Evolutionary conservation across 2,797 vertebrate species (phyloP), one percentile per base, ranked within the genome.

Genomic region (Leucoraja ocellata): DNA sequence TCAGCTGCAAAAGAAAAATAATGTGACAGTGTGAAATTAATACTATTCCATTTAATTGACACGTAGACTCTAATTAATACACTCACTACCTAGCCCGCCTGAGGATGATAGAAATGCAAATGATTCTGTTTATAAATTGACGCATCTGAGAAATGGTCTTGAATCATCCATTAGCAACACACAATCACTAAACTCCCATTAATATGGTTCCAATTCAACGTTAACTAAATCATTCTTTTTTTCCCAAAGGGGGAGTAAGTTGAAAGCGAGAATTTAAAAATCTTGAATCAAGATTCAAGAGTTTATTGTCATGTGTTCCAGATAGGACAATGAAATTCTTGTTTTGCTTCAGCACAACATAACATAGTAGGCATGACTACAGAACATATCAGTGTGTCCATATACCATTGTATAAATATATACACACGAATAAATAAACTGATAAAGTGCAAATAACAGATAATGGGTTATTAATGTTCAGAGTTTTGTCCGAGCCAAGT

Each of bases 1-100:
- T 99, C 84, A 99, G 96, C 99, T 99, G 93, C 0, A 93, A 0
- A n/a, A 61, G 93, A 3, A 71, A 2, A 92, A 54, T 54, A 74
- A 73, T 74, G 58, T n/a, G 46, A 91, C 18, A 74, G 36, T 88
- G 4, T 36, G 63, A 36, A 88, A 65, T 88, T 8, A 86, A 65
- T 16, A 1, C 13, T 32, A 65, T 7, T 4, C 58, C 13, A 28
- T 32, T 36, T 32, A 65, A 88, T 18, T 65, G 58, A 61, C 58
- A 63, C 18, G 7, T 7, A 65, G n/a, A 32, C 28, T 25, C 0
- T 54, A 9, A 54, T 0, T 61, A 61, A 83, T 58, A 25, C 13
- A 58, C 14, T 65, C 84, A 65, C 61, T 88, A 32, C 6, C 18
- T 65, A 88, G 32, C 8, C 28, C 8, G 16, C 28, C 61, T 86